These are phyloP conservation scores for Fistularia commersonii DNA, from an alignment of 2,797 vertebrate genomes.

Conservation along the genomic window DNA sequence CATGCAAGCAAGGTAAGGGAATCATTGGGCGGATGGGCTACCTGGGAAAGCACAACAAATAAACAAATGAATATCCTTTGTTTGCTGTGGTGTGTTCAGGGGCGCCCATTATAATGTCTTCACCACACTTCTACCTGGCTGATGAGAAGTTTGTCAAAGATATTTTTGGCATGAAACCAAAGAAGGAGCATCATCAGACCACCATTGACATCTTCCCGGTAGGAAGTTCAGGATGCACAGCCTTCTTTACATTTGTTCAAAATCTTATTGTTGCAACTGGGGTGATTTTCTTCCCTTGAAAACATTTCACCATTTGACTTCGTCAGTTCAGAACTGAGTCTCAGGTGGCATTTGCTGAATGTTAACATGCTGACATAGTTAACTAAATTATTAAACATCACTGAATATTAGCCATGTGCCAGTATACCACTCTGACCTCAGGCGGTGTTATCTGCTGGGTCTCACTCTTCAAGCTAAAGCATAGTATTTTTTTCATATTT, in stretches of 20 bases:
- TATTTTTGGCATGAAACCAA: slow-evolving; percentile 84
- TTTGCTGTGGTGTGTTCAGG: slow-evolving; percentile 63
- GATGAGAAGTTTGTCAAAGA: slow-evolving; percentile 79
- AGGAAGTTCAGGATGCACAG: slow-evolving; percentile 36
- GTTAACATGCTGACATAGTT: too few species aligned
- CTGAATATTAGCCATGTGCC: too few species aligned
- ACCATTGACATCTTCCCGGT: slow-evolving; percentile 89
- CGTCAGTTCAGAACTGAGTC: too few species aligned
- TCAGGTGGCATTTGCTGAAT: too few species aligned
- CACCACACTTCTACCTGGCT: slow-evolving; percentile 94
- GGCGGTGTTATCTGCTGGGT: too few species aligned
- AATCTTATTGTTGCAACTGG: background rate
- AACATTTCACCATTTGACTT: too few species aligned
- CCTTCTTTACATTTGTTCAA: background rate
- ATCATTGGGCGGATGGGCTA: background rate
- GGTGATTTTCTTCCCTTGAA: background rate
- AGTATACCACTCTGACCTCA: too few species aligned
- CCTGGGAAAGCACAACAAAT: too few species aligned
- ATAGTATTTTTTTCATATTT: too few species aligned
- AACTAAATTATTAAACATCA: too few species aligned
- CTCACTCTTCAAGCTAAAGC: too few species aligned
- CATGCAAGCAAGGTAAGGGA: slow-evolving; percentile 85
- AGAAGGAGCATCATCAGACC: slow-evolving; percentile 85
- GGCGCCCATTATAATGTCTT: slow-evolving; percentile 91
- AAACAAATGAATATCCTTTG: too few species aligned